Base-by-base conservation (phyloP, 2,113 vertebrate genomes). In the Salvelinus namaycush region DNA sequence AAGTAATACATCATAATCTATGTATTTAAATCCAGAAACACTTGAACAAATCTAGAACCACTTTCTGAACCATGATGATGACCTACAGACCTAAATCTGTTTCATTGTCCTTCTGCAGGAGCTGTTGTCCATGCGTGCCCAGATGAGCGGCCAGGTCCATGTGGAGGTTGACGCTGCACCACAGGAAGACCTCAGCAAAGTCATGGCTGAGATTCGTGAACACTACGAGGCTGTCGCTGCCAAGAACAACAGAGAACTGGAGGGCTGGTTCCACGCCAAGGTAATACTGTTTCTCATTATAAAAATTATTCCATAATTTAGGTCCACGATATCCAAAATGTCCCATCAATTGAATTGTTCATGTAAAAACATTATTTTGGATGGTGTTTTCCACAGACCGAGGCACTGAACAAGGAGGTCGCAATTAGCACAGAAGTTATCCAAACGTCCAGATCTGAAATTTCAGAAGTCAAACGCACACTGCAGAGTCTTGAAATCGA, bases 401-500 rank as follows among this genome's bases (percentile, higher is more conserved):
- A 92, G 29, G 79, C 80, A 54, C 85, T 95, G 16, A 91, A 87
- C 2, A 78, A 95, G 73, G 92, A 97, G 71, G 93, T 94, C 0
- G 79, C 75, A 1, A 82, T 68, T 0, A 88, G 87, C 60, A 89
- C 92, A 68, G 91, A 94, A 26, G 91, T 93, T 51, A 82, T 95
- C 0, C 90, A 95, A 70, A 82, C 92, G 0, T 88, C 90, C n/a
- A 88, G 73, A 31, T 83, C 90, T 0, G 93, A 96, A 79, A 82
- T 95, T 74, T 93, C 88, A 1, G 91, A 94, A 18, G 85, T 95
- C 79, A 92, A 90, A 79, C 91, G 87, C 8, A 92, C 83, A 13
- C 68, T 90, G 18, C 95, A 96, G 86, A 81, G 83, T 59, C 73
- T 96, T 89, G 90, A 97, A 80, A 94, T 96, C 9, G 95, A 97